These are phyloP conservation scores for Linnaemya tessellans DNA, from an alignment of 2,888 invertebrate genomes.

Conservation along the genomic window DNA sequence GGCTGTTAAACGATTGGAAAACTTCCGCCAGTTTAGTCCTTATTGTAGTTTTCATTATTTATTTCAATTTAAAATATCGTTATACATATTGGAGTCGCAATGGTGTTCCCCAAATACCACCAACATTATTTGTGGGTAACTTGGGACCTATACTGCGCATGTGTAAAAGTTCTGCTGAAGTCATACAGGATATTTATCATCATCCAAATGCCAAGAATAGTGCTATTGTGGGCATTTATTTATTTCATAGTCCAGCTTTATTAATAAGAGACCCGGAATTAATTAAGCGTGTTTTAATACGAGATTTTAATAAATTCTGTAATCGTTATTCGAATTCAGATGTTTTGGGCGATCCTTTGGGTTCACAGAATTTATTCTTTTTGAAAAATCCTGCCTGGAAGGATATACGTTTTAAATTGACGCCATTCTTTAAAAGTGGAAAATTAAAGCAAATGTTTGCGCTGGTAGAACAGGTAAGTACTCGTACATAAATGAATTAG, in stretches of 20 bases:
- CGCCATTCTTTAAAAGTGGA: conserved; percentile 83
- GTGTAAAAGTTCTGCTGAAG: conserved; percentile 79
- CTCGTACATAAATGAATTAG: background rate
- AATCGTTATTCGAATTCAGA: conserved; percentile 82
- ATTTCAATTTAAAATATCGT: conserved; percentile 73
- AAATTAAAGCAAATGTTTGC: conserved; percentile 82
- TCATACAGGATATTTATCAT: conserved; percentile 81
- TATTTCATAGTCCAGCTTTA: conserved; percentile 83
- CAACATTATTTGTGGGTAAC: conserved; percentile 83
- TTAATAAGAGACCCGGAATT: conserved; percentile 83
- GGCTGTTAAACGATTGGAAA: conserved; percentile 61
- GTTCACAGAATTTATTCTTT: conserved; percentile 83
- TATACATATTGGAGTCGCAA: conserved; percentile 79
- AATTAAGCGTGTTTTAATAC: conserved; percentile 83
- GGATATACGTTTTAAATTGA: conserved; percentile 82
- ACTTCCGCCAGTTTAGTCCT: conserved; percentile 50
- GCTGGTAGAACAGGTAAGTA: conserved; percentile 78
- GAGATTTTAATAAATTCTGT: conserved; percentile 83
- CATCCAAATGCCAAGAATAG: conserved; percentile 76
- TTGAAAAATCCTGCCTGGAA: conserved; percentile 84
- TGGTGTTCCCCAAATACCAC: conserved; percentile 80
- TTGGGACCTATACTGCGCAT: conserved; percentile 80
- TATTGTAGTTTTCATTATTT: conserved; percentile 38
- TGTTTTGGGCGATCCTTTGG: conserved; percentile 81
- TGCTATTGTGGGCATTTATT: conserved; percentile 82